Conservation (phyloP, 2,888 invertebrate genomes). For the Teinopalpus imperialis region DNA sequence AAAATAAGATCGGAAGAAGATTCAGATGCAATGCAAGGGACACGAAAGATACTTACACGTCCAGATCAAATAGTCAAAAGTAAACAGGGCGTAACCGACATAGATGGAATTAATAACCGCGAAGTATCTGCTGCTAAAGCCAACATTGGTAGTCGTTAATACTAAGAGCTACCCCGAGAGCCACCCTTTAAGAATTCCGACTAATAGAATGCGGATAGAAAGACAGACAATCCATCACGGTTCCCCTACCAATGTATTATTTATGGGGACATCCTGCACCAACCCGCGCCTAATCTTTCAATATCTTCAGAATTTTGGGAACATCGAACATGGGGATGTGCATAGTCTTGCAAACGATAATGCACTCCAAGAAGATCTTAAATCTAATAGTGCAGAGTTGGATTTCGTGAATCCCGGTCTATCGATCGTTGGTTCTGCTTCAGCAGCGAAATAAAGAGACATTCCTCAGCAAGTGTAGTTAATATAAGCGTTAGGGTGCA, state of each 20-base stretch:
- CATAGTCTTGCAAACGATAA: slow-evolving; percentile 33
- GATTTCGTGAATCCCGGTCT: slow-evolving; percentile 5
- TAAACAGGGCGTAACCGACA: slow-evolving; percentile 41
- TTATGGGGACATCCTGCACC: slow-evolving; percentile 73
- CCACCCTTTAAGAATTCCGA: slow-evolving; percentile 78
- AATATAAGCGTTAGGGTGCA: slow-evolving; percentile 12
- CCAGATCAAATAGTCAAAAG: slow-evolving; percentile 1
- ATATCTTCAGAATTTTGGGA: slow-evolving; percentile 78
- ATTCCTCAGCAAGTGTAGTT: background rate
- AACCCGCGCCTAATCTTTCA: slow-evolving; percentile 79
- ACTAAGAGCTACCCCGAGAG: slow-evolving; percentile 62
- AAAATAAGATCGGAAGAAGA: too few relatives aligned
- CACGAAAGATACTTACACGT: too few relatives aligned
- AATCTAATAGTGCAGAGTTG: slow-evolving; percentile 3
- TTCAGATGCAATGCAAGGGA: too few relatives aligned
- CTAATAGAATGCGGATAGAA: slow-evolving; percentile 79
- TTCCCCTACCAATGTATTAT: slow-evolving; percentile 77
- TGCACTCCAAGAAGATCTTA: background rate
- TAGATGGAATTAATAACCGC: slow-evolving; percentile 61
- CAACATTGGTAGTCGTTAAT: slow-evolving; percentile 70
- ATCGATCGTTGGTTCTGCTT: slow-evolving; percentile 13
- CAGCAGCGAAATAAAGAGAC: slow-evolving; percentile 18
- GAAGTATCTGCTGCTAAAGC: slow-evolving; percentile 59
- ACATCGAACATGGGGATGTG: slow-evolving; percentile 55
- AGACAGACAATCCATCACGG: slow-evolving; percentile 78